A percentile compares a stretch with the other conserved stretches of the same genome.
Conservation (phyloP, 1,140 invertebrate genomes). For the Tenebrio molitor region DNA sequence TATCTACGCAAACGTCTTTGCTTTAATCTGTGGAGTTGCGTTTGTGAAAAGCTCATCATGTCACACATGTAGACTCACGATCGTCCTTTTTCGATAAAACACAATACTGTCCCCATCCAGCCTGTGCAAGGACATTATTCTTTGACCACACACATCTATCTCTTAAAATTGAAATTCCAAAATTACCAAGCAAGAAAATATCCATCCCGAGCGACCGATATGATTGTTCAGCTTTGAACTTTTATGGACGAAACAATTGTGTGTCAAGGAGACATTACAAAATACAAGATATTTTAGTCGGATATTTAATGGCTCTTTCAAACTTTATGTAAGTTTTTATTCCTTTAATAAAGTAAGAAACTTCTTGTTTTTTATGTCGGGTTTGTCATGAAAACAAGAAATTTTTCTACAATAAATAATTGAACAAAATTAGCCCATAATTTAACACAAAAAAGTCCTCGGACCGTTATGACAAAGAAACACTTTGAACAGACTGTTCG, state of each 20-base stretch:
- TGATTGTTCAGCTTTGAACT: too few species aligned
- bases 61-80: not conserved
- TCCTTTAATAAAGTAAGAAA: not conserved
- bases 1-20: too few species aligned
- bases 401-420: not conserved
- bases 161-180: conserved; percentile 15
- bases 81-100: conserved; percentile 11
- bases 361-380: not conserved
- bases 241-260: not conserved
- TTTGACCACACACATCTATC: conserved; percentile 1
- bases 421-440: conserved; percentile 24
- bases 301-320: not conserved
- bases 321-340: not conserved
- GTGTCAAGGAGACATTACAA: not conserved
- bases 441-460: conserved; percentile 7
- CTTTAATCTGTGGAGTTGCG: too few species aligned
- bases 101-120: conserved; percentile 1
- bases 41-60: too few species aligned
- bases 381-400: not conserved
- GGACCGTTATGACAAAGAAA: conserved; percentile 16
- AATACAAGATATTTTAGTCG: not conserved
- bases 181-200: not conserved
- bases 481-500: conserved; percentile 30
- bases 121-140: not conserved
- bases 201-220: not conserved